Conservation (phyloP, 1,140 invertebrate species). For the Cotesia vestalis region DNA sequence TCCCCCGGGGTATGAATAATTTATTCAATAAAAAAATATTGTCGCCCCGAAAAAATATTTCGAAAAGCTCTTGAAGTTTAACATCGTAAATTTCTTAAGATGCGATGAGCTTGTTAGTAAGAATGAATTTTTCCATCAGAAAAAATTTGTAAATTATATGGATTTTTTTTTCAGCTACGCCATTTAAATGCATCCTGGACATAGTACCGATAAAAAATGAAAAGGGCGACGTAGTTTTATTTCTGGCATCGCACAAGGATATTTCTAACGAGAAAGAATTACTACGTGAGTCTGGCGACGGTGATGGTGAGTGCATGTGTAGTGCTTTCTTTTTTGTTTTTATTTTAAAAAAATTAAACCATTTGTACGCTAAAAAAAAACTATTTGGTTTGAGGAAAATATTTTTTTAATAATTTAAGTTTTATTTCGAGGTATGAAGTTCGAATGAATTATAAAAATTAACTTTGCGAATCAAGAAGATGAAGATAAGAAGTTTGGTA, state of each 20-base stretch:
- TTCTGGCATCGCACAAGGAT: constrained; percentile 96
- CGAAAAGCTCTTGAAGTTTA: no score
- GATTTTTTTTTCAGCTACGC: constrained; percentile 73
- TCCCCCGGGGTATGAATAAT: neutral
- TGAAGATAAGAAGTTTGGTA: no score
- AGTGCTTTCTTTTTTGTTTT: constrained; percentile 45
- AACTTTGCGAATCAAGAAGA: no score
- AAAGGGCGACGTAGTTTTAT: constrained; percentile 95
- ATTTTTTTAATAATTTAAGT: no score
- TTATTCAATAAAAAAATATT: no score
- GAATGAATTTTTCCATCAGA: no score
- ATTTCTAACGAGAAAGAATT: constrained; percentile 90
- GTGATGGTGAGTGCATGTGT: constrained; percentile 76
- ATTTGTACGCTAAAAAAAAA: constrained; percentile 32
- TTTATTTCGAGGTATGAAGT: no score
- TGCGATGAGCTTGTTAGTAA: no score
- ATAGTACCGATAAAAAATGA: constrained; percentile 99
- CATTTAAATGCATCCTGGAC: constrained; percentile 96
- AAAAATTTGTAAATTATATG: neutral
- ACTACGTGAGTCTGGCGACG: constrained; percentile 81
- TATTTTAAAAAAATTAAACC: constrained; percentile 35
- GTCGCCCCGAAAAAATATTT: no score
- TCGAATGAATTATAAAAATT: no score
- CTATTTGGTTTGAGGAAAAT: no score
- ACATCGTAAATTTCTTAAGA: no score